phyloP scores from a whole-genome alignment of 2,888 invertebrate genomes.

The Syrphus vitripennis region DNA sequence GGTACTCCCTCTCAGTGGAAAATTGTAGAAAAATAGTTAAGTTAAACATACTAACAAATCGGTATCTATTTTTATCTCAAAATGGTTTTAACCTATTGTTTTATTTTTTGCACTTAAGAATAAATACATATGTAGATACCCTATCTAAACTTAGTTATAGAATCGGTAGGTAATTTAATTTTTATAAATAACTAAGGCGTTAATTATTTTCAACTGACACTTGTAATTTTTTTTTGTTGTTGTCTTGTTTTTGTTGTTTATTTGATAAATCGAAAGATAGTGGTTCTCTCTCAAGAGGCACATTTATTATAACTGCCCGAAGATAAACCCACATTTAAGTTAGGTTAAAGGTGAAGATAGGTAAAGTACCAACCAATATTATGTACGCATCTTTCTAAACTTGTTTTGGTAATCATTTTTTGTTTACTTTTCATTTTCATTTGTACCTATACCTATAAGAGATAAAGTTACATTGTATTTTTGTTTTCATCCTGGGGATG shows the following conservation, averaged over 20 bases:
- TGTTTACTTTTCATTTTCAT: conserved; percentile 21
- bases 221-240: not conserved
- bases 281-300: not conserved
- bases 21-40: too few species aligned
- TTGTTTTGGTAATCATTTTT: not conserved
- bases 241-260: too few species aligned
- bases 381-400: not conserved
- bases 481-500: not conserved
- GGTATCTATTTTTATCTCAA: not conserved
- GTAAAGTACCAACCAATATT: not conserved
- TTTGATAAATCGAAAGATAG: conserved; percentile 11
- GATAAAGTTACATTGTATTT: not conserved
- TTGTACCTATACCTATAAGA: not conserved
- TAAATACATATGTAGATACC: too few species aligned
- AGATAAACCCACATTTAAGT: not conserved
- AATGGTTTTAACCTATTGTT: too few species aligned
- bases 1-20: too few species aligned
- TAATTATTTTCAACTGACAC: conserved; percentile 10
- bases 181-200: not conserved
- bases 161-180: not conserved
- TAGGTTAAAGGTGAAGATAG: not conserved
- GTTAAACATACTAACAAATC: too few species aligned
- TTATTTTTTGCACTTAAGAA: too few species aligned
- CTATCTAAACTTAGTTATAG: too few species aligned
- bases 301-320: not conserved